These are phyloP conservation scores for Automeris io DNA, from an alignment of 2,888 invertebrate species.

Conservation along the genomic window DNA sequence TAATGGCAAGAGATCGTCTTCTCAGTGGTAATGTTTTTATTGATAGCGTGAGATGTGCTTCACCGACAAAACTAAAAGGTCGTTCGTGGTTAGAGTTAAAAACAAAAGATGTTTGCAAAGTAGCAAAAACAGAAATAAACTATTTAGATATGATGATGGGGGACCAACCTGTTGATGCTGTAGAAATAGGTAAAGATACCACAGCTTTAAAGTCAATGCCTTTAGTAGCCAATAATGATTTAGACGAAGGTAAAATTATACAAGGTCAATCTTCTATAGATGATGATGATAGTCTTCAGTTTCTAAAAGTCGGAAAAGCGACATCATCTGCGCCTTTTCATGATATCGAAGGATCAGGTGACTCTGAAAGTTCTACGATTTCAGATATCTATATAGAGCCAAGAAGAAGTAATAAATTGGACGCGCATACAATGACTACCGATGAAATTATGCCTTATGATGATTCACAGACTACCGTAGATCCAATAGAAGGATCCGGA, in stretches of 20 bases:
- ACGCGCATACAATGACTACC: conserved; percentile 26
- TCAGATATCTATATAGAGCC: conserved; percentile 46
- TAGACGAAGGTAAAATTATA: conserved; percentile 61
- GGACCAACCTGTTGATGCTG: conserved; percentile 74
- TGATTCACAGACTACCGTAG: conserved; percentile 40
- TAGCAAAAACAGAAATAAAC: conserved; percentile 40
- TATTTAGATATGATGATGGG: conserved; percentile 79
- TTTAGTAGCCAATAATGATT: conserved; percentile 45
- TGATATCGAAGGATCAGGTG: conserved; percentile 54
- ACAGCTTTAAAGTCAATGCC: conserved; percentile 59
- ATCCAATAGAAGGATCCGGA: conserved; percentile 54
- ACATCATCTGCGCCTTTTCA: conserved; percentile 30
- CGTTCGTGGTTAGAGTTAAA: conserved; percentile 77
- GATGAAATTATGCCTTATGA: conserved; percentile 43
- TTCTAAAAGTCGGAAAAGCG: conserved; percentile 48
- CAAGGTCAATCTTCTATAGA: conserved; percentile 38
- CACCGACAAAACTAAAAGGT: conserved; percentile 69
- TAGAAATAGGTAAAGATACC: conserved; percentile 51
- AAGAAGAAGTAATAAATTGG: conserved; percentile 23
- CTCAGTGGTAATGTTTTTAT: conserved; percentile 71
- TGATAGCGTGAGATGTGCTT: conserved; percentile 74
- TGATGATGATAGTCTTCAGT: conserved; percentile 60
- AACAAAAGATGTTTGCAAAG: conserved; percentile 72
- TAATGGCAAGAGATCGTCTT: conserved; percentile 79
- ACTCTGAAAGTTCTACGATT: conserved; percentile 57